phyloP scores from a whole-genome alignment of 2,797 vertebrate species.

The Silurus aristotelis region DNA sequence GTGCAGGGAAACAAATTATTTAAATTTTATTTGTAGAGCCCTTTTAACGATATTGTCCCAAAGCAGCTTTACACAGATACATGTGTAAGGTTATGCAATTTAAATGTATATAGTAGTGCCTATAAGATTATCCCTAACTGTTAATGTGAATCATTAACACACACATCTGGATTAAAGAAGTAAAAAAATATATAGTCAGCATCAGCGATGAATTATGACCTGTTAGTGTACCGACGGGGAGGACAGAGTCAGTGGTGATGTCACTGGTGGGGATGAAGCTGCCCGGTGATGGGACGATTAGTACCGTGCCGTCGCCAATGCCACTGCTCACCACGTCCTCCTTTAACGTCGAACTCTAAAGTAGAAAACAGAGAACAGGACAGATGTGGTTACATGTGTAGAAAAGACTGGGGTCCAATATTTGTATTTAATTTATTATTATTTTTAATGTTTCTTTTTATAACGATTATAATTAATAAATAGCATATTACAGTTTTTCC shows the following conservation, averaged over 20 bases:
- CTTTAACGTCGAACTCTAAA: slow-evolving; percentile 73
- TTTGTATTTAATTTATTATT: background rate
- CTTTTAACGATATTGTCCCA: no score
- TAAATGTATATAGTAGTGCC: no score
- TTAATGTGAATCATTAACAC: background rate
- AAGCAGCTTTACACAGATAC: no score
- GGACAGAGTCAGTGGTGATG: slow-evolving; percentile 76
- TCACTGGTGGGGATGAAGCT: slow-evolving; percentile 83
- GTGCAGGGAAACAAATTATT: slow-evolving; percentile 18
- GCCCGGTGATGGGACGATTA: slow-evolving; percentile 89
- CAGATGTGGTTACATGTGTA: background rate
- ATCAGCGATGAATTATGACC: slow-evolving; percentile 63
- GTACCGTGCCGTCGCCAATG: slow-evolving; percentile 80
- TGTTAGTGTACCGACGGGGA: slow-evolving; percentile 83
- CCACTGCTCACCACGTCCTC: slow-evolving; percentile 78
- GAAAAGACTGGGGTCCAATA: background rate
- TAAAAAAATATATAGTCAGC: background rate
- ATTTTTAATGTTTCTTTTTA: no score
- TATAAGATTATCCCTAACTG: no score
- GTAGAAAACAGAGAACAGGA: slow-evolving; percentile 63
- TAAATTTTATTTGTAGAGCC: no score
- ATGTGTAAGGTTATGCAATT: no score
- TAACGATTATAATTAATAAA: no score
- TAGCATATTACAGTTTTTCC: no score
- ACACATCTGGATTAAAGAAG: no score